phyloP scores from a whole-genome alignment of 1,140 invertebrate species.

The Metaphire vulgaris region DNA sequence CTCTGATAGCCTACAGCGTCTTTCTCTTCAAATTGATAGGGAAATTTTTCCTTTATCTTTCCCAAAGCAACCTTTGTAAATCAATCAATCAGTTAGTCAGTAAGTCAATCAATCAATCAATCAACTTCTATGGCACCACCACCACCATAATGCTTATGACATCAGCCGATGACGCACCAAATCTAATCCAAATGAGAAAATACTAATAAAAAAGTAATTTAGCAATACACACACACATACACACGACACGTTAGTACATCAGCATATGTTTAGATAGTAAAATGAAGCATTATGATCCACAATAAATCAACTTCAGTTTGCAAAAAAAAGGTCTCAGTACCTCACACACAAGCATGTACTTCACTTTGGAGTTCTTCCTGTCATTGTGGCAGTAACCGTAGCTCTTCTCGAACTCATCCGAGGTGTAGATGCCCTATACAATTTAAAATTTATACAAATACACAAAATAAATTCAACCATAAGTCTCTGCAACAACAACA shows the following conservation, averaged over 20 bases:
- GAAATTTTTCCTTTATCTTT: slow-evolving; percentile 35
- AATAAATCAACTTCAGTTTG: neutral
- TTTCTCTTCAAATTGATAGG: slow-evolving; percentile 33
- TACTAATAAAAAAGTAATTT: neutral
- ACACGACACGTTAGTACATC: neutral
- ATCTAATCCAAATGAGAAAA: slow-evolving; percentile 15
- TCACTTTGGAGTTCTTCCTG: slow-evolving; percentile 27
- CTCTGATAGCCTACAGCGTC: slow-evolving; percentile 41
- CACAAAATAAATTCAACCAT: slow-evolving; percentile 2
- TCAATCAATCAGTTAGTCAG: too few relatives aligned
- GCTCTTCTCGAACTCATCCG: slow-evolving; percentile 51
- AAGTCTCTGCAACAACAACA: slow-evolving; percentile 23
- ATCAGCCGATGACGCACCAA: too few relatives aligned
- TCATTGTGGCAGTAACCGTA: slow-evolving; percentile 40
- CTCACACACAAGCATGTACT: slow-evolving; percentile 44
- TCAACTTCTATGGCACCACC: too few relatives aligned
- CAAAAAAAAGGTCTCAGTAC: slow-evolving; percentile 34
- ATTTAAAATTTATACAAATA: slow-evolving; percentile 20
- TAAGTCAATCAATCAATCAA: too few relatives aligned
- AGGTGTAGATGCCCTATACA: slow-evolving; percentile 51
- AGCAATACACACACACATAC: slow-evolving; percentile 1
- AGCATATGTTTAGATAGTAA: slow-evolving; percentile 10
- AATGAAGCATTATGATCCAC: slow-evolving; percentile 6
- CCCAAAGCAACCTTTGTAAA: slow-evolving; percentile 47
- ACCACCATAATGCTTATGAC: too few relatives aligned